These are phyloP conservation scores for Dolichoris vasculosae DNA, from an alignment of 1,140 invertebrate species.

Conservation along the genomic window DNA sequence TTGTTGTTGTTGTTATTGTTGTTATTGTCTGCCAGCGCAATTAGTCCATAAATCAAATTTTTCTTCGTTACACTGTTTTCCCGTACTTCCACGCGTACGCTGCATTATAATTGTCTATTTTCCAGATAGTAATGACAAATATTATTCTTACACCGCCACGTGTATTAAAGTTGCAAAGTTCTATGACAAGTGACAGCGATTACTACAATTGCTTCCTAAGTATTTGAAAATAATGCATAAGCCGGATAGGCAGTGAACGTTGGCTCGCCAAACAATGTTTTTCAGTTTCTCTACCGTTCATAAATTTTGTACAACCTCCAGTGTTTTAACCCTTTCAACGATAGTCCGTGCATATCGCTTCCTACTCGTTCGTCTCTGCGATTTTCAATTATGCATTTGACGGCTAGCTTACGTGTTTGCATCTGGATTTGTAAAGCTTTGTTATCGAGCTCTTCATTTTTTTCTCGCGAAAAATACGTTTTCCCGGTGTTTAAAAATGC, in stretches of 20 bases:
- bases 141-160: too few relatives aligned
- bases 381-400: slow-evolving; percentile 55
- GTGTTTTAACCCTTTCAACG: slow-evolving; percentile 70
- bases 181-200: neutral
- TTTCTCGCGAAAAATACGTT: neutral
- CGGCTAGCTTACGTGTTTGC: slow-evolving; percentile 49
- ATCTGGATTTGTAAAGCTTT: neutral
- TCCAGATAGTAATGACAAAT: neutral
- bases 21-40: neutral
- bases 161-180: neutral
- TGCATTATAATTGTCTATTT: slow-evolving; percentile 6
- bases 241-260: slow-evolving; percentile 57
- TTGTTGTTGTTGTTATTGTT: neutral
- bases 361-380: slow-evolving; percentile 47
- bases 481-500: neutral
- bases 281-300: slow-evolving; percentile 67
- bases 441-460: neutral
- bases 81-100: neutral
- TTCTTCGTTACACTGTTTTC: neutral
- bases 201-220: neutral
- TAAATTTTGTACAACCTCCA: slow-evolving; percentile 67
- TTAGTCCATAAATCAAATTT: slow-evolving; percentile 29
- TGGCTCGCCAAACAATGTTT: slow-evolving; percentile 68
- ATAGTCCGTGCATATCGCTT: slow-evolving; percentile 32
- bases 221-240: slow-evolving; percentile 65